phyloP scores from a whole-genome alignment of 2,888 invertebrate genomes.

The Pachymerium ferrugineum region DNA sequence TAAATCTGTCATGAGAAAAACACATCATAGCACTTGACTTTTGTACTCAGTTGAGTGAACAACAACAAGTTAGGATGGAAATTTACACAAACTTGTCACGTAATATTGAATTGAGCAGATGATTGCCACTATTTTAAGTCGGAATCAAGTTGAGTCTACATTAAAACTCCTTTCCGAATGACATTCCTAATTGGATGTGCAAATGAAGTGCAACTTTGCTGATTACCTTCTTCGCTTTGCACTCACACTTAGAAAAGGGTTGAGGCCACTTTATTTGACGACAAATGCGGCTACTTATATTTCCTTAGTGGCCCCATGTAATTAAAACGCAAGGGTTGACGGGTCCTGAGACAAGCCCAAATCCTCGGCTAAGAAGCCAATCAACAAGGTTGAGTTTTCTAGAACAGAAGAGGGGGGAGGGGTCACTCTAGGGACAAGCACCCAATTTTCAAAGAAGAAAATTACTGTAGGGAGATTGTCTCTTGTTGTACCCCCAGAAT shows the following conservation, averaged over 20 bases:
- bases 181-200: background rate
- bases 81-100: too few species aligned
- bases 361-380: background rate
- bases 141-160: too few species aligned
- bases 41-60: background rate
- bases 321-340: background rate
- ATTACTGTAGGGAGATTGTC: background rate
- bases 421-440: background rate
- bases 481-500: too few species aligned
- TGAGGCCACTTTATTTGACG: background rate
- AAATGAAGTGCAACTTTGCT: constrained; percentile 15
- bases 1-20: too few species aligned
- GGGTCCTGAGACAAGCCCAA: background rate
- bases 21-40: background rate
- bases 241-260: too few species aligned
- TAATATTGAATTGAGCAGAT: too few species aligned
- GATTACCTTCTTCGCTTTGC: background rate
- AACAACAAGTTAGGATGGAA: too few species aligned
- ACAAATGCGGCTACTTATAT: background rate
- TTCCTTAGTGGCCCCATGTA: background rate
- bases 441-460: background rate
- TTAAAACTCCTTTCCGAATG: background rate
- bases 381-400: background rate
- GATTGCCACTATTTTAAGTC: too few species aligned
- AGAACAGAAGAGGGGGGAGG: too few species aligned